These are phyloP conservation scores for Percopsis omiscomaycus DNA, from an alignment of 2,797 vertebrate genomes.

Conservation along the genomic window DNA sequence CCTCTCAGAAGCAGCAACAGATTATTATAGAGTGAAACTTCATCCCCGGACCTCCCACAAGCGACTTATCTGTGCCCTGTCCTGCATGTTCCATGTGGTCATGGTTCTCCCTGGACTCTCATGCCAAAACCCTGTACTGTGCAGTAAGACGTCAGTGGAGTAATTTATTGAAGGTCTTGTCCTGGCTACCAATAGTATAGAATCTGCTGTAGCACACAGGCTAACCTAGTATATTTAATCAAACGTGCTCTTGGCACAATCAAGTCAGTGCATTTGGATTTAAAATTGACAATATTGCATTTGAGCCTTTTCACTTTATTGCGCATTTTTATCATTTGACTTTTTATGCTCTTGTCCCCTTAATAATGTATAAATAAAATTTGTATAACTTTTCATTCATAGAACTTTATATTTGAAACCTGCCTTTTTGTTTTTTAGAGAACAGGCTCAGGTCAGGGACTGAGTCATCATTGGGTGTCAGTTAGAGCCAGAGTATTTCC, in stretches of 20 bases:
- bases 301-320: no score
- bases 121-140: neutral
- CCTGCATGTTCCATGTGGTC: no score
- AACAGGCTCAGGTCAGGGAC: neutral
- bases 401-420: neutral
- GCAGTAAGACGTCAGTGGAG: neutral
- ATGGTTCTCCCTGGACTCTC: neutral
- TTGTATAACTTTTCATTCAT: neutral
- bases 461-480: constrained; percentile 14
- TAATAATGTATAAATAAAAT: no score
- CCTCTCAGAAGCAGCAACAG: constrained; percentile 9
- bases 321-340: no score
- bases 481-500: constrained; percentile 22
- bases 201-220: neutral
- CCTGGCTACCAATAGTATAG: neutral
- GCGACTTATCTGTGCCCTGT: neutral
- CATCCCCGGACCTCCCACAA: neutral
- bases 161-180: neutral
- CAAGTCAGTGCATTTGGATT: neutral
- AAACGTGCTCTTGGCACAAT: neutral
- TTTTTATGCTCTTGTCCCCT: no score
- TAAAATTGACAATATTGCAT: no score
- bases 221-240: neutral
- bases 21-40: constrained; percentile 1
- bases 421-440: neutral